phyloP scores from a whole-genome alignment of 2,888 invertebrate genomes.

The Pinctada fucata region DNA sequence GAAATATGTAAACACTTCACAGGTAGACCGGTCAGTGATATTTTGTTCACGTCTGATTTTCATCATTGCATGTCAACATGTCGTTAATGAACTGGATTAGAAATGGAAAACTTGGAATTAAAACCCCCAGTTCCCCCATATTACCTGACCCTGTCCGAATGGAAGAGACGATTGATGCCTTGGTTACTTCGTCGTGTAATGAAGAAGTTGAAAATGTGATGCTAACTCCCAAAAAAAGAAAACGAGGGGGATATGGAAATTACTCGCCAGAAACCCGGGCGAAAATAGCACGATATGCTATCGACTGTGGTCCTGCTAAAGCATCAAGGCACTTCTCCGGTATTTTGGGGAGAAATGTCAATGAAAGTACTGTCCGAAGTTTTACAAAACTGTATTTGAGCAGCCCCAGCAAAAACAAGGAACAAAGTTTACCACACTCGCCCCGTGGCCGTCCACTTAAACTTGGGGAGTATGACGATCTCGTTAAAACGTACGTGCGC shows the following conservation, averaged over 20 bases:
- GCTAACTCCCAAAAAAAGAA: slow-evolving; percentile 1
- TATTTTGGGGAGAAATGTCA: neutral
- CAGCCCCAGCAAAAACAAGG: slow-evolving; percentile 7
- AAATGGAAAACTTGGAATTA: neutral
- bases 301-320: neutral
- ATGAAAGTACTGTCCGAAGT: slow-evolving; percentile 8
- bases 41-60: no score
- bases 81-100: neutral
- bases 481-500: slow-evolving; percentile 11
- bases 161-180: neutral
- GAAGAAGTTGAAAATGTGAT: neutral
- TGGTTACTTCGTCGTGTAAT: neutral
- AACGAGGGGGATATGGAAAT: slow-evolving; percentile 14
- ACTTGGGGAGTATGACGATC: slow-evolving; percentile 13
- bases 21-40: no score
- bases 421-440: neutral
- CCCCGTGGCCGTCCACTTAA: slow-evolving; percentile 4
- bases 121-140: neutral
- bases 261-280: slow-evolving; percentile 2
- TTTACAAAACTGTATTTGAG: slow-evolving; percentile 6
- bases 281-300: slow-evolving; percentile 8
- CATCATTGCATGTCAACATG: no score
- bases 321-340: neutral
- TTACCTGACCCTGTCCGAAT: neutral
- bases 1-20: no score